A percentile compares a stretch with the other conserved stretches of the same genome.
Conservation (phyloP, 1,140 invertebrate species). For the Lepidurus apus region DNA sequence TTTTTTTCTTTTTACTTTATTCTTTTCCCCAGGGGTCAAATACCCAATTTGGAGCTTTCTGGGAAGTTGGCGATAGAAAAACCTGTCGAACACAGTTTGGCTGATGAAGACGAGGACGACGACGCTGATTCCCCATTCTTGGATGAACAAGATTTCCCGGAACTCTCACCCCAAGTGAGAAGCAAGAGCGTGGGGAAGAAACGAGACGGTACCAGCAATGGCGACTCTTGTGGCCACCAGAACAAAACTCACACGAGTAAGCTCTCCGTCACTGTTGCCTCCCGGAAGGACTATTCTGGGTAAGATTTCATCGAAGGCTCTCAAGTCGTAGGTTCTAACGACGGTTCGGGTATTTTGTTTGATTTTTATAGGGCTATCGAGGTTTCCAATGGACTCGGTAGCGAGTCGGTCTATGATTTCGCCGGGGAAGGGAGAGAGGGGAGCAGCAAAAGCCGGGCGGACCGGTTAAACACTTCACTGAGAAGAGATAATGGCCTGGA, state of each 20-base stretch:
- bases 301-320: background rate
- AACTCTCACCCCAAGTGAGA: background rate
- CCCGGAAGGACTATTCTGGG: slow-evolving; percentile 11
- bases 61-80: slow-evolving; percentile 26
- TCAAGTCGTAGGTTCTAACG: background rate
- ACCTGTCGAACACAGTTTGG: slow-evolving; percentile 29
- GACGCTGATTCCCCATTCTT: slow-evolving; percentile 13
- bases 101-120: slow-evolving; percentile 30
- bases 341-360: background rate
- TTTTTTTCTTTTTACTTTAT: background rate
- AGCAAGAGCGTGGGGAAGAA: background rate
- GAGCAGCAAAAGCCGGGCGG: slow-evolving; percentile 11
- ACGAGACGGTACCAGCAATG: background rate
- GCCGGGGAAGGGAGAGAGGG: background rate
- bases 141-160: background rate
- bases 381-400: background rate
- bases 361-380: background rate
- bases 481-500: slow-evolving; percentile 7
- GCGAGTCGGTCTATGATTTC: slow-evolving; percentile 3
- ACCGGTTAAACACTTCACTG: background rate
- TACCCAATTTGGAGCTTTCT: background rate
- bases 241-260: background rate
- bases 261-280: background rate
- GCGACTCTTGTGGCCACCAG: background rate
- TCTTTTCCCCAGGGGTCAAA: background rate